Evolutionary conservation across 2,113 vertebrate genomes (phyloP).

Genomic region (Mormyrus iriodes): DNA sequence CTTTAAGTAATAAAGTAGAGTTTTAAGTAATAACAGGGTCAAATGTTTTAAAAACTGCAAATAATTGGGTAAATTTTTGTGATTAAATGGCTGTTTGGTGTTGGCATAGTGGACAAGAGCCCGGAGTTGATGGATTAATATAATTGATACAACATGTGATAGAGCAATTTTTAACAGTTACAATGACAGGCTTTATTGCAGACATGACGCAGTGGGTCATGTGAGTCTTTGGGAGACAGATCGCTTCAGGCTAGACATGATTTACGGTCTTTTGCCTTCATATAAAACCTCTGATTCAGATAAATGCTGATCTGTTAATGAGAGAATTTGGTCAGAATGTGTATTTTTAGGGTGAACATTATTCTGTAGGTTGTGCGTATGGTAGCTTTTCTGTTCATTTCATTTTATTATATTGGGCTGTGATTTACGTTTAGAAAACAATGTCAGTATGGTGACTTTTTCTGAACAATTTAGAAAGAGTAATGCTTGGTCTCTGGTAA

Average conservation of each 20-base stretch:
- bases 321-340: neutral
- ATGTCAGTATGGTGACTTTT: neutral
- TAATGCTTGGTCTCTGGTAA: neutral
- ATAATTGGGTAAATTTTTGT: neutral
- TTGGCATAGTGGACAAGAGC: neutral
- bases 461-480: neutral
- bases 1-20: neutral
- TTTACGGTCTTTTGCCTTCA: neutral
- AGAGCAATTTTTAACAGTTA: neutral
- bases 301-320: neutral
- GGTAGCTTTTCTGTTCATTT: neutral
- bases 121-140: neutral
- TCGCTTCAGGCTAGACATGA: neutral
- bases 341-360: neutral
- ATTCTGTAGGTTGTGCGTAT: neutral
- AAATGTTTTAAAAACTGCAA: neutral
- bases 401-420: neutral
- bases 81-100: neutral
- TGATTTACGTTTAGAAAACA: neutral
- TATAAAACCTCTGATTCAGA: neutral
- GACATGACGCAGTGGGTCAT: neutral
- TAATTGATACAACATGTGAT: neutral
- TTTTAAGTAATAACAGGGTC: neutral
- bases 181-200: neutral
- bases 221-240: neutral